phyloP scores from a whole-genome alignment of 2,888 invertebrate species.

The Heliconius sara region DNA sequence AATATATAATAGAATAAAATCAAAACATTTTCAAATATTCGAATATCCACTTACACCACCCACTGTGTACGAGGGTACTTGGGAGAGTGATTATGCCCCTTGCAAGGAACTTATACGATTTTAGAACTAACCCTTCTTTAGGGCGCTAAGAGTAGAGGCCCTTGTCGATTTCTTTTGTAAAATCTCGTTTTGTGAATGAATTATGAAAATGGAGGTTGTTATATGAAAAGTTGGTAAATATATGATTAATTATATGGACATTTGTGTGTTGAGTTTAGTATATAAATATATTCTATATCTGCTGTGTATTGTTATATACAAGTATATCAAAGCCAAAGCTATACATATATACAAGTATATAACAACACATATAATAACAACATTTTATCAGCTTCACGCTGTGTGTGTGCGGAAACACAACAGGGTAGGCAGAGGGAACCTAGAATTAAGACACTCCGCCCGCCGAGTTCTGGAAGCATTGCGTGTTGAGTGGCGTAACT shows the following conservation, averaged over 20 bases:
- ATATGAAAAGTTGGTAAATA: not conserved
- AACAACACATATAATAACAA: no score
- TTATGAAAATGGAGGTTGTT: not conserved
- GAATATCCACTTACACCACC: constrained; percentile 28
- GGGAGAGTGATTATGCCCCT: constrained; percentile 35
- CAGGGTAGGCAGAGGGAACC: no score
- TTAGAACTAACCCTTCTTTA: constrained; percentile 43
- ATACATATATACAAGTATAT: no score
- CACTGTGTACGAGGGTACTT: constrained; percentile 24
- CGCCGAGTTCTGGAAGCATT: no score
- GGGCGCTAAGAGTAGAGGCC: constrained; percentile 38
- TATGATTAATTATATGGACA: not conserved
- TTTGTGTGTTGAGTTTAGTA: no score
- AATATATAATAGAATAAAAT: constrained; percentile 31
- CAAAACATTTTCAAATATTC: constrained; percentile 39
- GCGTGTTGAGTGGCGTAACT: no score
- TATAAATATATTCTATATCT: no score
- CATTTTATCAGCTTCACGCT: no score
- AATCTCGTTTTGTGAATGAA: constrained; percentile 26
- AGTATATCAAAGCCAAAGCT: no score
- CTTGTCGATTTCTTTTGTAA: constrained; percentile 35
- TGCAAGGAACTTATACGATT: constrained; percentile 32
- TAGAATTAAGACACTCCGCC: no score
- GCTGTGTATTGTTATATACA: no score
- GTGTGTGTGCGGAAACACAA: no score